phyloP scores from a whole-genome alignment of 2,888 invertebrate genomes.

The Diarsia brunnea region DNA sequence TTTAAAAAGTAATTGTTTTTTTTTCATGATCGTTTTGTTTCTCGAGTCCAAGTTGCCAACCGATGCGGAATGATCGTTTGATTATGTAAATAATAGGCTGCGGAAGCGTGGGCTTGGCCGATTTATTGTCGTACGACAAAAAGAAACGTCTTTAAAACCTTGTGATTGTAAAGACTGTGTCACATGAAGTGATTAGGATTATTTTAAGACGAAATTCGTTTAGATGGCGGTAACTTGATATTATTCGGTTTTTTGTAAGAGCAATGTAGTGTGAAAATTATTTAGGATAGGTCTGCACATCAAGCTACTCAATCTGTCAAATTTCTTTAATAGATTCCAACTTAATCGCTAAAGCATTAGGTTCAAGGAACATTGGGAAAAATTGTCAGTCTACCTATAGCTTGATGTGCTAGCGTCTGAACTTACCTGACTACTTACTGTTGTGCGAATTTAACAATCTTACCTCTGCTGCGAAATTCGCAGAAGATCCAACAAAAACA shows the following conservation, averaged over 20 bases:
- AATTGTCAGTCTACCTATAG: too few relatives aligned
- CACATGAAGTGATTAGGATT: slow-evolving; percentile 9
- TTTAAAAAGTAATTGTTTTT: slow-evolving; percentile 48
- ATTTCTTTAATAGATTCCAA: too few relatives aligned
- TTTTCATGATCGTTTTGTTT: slow-evolving; percentile 54
- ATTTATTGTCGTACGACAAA: slow-evolving; percentile 68
- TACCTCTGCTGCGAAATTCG: slow-evolving; percentile 3
- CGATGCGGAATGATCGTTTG: slow-evolving; percentile 82
- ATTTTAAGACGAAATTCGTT: background rate
- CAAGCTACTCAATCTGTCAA: too few relatives aligned
- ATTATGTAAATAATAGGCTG: slow-evolving; percentile 79
- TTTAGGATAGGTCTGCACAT: background rate
- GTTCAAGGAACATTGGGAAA: too few relatives aligned
- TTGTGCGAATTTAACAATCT: slow-evolving; percentile 5
- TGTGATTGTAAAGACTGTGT: slow-evolving; percentile 56
- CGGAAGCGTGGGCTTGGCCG: slow-evolving; percentile 83
- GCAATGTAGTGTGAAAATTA: background rate
- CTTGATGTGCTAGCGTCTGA: too few relatives aligned
- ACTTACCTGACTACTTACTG: background rate
- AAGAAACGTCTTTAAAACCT: slow-evolving; percentile 62
- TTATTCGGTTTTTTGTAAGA: background rate
- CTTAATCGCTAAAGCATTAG: too few relatives aligned
- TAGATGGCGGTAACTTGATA: background rate
- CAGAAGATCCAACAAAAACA: slow-evolving; percentile 39
- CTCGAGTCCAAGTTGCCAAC: slow-evolving; percentile 70